These are phyloP conservation scores for Mactromeris polynyma DNA, from an alignment of 2,888 invertebrate genomes.

Conservation along the genomic window DNA sequence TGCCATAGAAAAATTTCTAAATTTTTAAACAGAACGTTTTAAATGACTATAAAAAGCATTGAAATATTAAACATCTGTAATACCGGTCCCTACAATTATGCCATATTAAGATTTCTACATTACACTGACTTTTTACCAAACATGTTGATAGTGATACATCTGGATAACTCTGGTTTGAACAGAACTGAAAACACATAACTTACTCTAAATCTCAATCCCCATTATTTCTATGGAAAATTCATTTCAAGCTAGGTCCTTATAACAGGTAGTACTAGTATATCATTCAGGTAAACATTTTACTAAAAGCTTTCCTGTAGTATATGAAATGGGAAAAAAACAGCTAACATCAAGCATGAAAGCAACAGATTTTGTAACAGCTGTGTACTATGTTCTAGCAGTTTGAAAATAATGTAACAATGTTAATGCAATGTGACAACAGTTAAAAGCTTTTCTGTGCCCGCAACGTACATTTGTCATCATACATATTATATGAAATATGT, in stretches of 20 bases:
- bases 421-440: not conserved
- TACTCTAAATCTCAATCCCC: not conserved
- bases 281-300: not conserved
- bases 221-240: not conserved
- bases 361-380: not conserved
- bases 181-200: too few relatives aligned
- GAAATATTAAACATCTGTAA: too few relatives aligned
- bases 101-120: too few relatives aligned
- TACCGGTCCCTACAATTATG: too few relatives aligned
- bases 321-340: not conserved
- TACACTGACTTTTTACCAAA: too few relatives aligned
- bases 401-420: not conserved
- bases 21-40: too few relatives aligned
- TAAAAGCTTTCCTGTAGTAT: not conserved
- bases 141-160: too few relatives aligned
- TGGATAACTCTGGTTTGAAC: too few relatives aligned
- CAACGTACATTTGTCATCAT: not conserved
- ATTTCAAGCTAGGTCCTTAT: too few relatives aligned
- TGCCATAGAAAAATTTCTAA: too few relatives aligned
- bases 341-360: not conserved
- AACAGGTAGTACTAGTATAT: not conserved
- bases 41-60: too few relatives aligned
- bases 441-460: constrained; percentile 8
- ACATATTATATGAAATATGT: not conserved
- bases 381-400: not conserved